Base-by-base conservation (phyloP, 2,113 vertebrate genomes). In the Ciconia stormi region DNA sequence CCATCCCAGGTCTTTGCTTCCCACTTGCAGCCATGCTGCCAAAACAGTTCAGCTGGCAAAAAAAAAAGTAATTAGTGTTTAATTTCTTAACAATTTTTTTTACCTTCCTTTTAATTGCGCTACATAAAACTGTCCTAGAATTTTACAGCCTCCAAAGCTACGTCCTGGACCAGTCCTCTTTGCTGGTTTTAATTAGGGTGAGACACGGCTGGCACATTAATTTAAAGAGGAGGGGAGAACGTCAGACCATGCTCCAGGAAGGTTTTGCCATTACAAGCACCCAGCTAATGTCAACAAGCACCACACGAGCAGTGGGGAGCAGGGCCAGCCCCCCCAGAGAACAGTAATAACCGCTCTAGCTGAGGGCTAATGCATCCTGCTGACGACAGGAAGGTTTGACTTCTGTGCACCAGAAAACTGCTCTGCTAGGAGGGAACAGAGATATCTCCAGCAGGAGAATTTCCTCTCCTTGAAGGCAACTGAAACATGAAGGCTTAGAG, bases 71-170 rank as follows among this genome's bases (percentile, higher is more conserved):
- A 98, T 98, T 98, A 98, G 97, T 96, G 96, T 98, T 98, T 98
- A 98, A 98, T 98, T 98, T 98, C 98, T 98, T 98, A 97, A 98
- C 97, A 96, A 97, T 98, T 98, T 97, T 98, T 96, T 97, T 98
- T 95, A 98, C 97, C 89, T 98, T 93, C 95, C 96, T 98, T 98
- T 98, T 98, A 98, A 98, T 98, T 98, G 98, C 95, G 38, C 94
- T 96, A 97, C 98, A 98, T 98, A 98, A 98, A 98, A 96, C 98
- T 98, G 98, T 97, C 98, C 98, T 96, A 98, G 98, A 97, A 97
- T 97, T 98, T 98, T 98, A 98, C 95, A 97, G 97, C 97, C 96
- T 97, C 97, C 97, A 96, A 98, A 97, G 97, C 96, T 89, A 79
- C 2, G 7, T n/a, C 85, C 97, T 93, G 96, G 97, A 95, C 97